A percentile compares a stretch with the other conserved stretches of the same genome.
Conservation (phyloP, 2,113 vertebrate genomes). For the Seriola aureovittata region DNA sequence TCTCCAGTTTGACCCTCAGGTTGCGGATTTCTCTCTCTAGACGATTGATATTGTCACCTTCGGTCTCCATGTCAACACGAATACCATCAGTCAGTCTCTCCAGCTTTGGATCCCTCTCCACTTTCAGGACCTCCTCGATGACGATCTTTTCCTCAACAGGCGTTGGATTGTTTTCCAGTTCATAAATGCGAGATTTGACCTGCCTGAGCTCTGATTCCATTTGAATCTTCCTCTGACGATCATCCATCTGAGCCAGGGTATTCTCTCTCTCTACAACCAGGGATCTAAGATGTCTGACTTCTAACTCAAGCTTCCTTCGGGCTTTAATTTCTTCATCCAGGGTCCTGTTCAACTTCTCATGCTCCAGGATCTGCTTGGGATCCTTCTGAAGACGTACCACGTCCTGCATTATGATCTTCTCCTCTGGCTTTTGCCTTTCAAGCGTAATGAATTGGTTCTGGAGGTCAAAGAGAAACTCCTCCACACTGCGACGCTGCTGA, state of each 20-base stretch:
- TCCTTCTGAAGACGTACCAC: constrained; percentile 91
- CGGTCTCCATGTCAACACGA: constrained; percentile 85
- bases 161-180: constrained; percentile 87
- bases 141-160: constrained; percentile 92
- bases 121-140: constrained; percentile 93
- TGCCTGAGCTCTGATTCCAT: constrained; percentile 91
- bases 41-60: constrained; percentile 82
- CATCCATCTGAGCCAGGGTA: constrained; percentile 87
- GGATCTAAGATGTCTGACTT: constrained; percentile 87
- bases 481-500: constrained; percentile 87
- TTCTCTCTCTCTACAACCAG: constrained; percentile 88
- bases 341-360: constrained; percentile 86
- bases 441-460: constrained; percentile 91
- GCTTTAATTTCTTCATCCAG: constrained; percentile 89
- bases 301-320: constrained; percentile 88
- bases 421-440: constrained; percentile 92
- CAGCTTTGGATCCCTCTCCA: constrained; percentile 92
- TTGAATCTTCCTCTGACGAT: constrained; percentile 90
- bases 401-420: constrained; percentile 90
- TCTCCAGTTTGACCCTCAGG: constrained; percentile 87
- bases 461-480: constrained; percentile 90
- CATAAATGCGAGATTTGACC: constrained; percentile 89
- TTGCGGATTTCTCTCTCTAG: constrained; percentile 90
- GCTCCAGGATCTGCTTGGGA: constrained; percentile 88
- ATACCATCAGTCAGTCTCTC: constrained; percentile 86